Percentiles rank a stretch among this genome's conserved stretches.
These are phyloP conservation scores for Clarias macrocephalus DNA, from an alignment of 2,113 vertebrate species.

Conservation along the genomic window DNA sequence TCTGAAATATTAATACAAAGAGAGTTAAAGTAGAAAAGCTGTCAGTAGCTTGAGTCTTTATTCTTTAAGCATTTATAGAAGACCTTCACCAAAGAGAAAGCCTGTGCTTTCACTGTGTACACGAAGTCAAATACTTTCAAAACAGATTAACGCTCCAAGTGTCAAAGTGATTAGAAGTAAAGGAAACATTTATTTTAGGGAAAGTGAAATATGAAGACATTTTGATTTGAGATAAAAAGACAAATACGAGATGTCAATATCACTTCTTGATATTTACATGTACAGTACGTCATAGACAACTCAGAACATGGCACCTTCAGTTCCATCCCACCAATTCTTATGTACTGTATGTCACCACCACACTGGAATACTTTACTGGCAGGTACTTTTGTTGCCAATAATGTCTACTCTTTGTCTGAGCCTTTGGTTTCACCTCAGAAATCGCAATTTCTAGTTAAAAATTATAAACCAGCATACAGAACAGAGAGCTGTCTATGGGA, in stretches of 20 bases:
- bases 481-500: background rate
- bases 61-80: constrained; percentile 10
- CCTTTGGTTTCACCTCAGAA: background rate
- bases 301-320: background rate
- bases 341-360: background rate
- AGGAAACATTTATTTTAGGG: background rate
- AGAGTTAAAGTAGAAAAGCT: constrained; percentile 28
- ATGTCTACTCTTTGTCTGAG: background rate
- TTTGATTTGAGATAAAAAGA: background rate
- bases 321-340: background rate
- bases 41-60: constrained; percentile 19
- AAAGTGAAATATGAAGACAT: background rate
- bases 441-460: background rate
- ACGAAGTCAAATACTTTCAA: background rate
- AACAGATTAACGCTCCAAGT: background rate
- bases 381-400: background rate
- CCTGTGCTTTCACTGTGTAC: background rate
- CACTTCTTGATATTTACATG: background rate
- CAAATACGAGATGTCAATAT: background rate
- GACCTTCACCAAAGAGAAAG: constrained; percentile 4
- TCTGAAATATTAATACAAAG: constrained; percentile 45
- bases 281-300: background rate
- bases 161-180: background rate
- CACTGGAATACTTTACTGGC: background rate
- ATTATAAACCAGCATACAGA: background rate